Conservation (phyloP, 2,113 vertebrate genomes). For the Pterocles burchelli region DNA sequence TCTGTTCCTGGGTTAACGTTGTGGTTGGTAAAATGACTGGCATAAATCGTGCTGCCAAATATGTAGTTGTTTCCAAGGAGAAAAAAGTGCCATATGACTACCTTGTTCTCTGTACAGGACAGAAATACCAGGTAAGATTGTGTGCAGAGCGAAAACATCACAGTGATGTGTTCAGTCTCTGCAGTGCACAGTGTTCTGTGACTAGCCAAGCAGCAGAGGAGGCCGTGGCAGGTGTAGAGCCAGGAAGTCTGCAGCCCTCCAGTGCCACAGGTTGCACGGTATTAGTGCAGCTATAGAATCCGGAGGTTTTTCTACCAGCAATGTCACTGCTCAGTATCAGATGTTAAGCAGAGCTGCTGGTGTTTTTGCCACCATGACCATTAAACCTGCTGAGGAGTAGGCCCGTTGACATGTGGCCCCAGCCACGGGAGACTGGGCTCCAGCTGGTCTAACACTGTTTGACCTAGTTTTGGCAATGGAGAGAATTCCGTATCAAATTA, state of each 20-base stretch:
- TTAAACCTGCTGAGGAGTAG: background rate
- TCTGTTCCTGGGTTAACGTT: constrained; percentile 81
- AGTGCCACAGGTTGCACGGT: rapidly evolving
- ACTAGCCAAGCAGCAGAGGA: background rate
- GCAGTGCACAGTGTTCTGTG: background rate
- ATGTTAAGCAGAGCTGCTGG: background rate
- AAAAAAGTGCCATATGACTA: constrained; percentile 84
- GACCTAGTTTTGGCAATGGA: constrained; percentile 1
- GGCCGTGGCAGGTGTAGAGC: background rate
- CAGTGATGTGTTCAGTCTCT: too few species aligned
- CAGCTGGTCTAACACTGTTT: background rate
- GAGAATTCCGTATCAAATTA: constrained; percentile 38
- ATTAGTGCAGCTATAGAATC: rapidly evolving
- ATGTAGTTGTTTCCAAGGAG: constrained; percentile 76
- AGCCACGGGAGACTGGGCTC: constrained; percentile 1
- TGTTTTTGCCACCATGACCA: background rate
- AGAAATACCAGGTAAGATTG: constrained; percentile 87
- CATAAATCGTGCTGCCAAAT: constrained; percentile 86
- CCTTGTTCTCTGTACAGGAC: constrained; percentile 89
- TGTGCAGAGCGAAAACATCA: background rate
- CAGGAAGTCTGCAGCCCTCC: background rate
- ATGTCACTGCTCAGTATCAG: background rate
- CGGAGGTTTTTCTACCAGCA: background rate
- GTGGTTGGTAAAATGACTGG: constrained; percentile 87
- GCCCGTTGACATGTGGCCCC: background rate